These are phyloP conservation scores for Caenorhabditis virilis DNA, from an alignment of 2,888 invertebrate species.

Conservation along the genomic window DNA sequence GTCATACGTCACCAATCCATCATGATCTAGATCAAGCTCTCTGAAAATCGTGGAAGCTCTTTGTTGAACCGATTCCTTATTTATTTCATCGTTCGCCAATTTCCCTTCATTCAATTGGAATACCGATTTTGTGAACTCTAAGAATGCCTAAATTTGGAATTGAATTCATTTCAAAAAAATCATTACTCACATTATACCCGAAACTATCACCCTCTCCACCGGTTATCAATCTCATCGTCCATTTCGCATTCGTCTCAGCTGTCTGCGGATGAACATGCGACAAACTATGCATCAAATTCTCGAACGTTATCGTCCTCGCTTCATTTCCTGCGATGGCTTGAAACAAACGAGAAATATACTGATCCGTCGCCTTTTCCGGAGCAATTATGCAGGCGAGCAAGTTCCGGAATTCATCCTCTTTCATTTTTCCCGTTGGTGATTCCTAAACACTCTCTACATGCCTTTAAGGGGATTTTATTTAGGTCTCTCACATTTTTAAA, in stretches of 20 bases:
- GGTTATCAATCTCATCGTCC: constrained; percentile 61
- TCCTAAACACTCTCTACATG: constrained; percentile 46
- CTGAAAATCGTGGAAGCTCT: constrained; percentile 47
- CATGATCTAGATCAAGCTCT: constrained; percentile 47
- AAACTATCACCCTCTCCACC: constrained; percentile 46
- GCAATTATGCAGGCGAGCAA: constrained; percentile 45
- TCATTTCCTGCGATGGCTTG: constrained; percentile 40
- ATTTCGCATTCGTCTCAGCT: constrained; percentile 56
- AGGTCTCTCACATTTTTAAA: constrained; percentile 60
- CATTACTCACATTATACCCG: constrained; percentile 35
- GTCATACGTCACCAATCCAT: constrained; percentile 44
- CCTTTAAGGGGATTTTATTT: neutral
- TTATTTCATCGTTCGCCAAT: constrained; percentile 19
- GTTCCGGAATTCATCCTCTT: constrained; percentile 48
- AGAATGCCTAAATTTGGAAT: neutral
- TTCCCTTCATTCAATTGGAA: constrained; percentile 53
- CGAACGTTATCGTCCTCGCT: constrained; percentile 48
- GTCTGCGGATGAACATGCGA: constrained; percentile 43
- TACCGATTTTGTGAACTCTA: constrained; percentile 59
- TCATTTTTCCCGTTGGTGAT: constrained; percentile 64
- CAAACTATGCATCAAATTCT: constrained; percentile 47
- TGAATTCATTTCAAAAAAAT: neutral
- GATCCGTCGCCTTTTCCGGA: constrained; percentile 48
- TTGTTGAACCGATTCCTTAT: constrained; percentile 49
- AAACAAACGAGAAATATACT: constrained; percentile 46